Percentiles rank a stretch among this genome's conserved stretches.
These are phyloP conservation scores for Perca fluviatilis DNA, from an alignment of 2,113 vertebrate species.

Conservation along the genomic window DNA sequence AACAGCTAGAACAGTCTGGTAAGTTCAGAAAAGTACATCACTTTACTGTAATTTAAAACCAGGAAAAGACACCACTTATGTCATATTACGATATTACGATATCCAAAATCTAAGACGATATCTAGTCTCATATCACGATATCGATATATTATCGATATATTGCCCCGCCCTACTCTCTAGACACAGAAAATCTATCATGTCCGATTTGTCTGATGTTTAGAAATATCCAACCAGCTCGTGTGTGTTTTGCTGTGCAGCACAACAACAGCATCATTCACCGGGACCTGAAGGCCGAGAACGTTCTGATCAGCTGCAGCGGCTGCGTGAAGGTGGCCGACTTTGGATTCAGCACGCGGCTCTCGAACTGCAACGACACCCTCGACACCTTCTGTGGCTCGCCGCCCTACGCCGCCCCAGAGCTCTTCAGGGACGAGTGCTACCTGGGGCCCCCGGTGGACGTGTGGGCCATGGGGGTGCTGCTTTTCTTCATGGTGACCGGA, in stretches of 20 bases:
- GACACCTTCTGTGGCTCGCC: conserved; percentile 97
- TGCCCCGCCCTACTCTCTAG: too few species aligned
- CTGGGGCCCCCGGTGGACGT: conserved; percentile 90
- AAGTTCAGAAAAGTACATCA: too few species aligned
- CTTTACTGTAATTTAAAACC: too few species aligned
- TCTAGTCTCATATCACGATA: too few species aligned
- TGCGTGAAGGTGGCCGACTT: conserved; percentile 96
- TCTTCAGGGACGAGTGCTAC: conserved; percentile 92
- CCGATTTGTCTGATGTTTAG: not conserved
- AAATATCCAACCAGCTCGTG: not conserved
- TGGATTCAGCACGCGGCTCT: conserved; percentile 92
- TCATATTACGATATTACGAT: too few species aligned
- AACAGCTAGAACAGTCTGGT: too few species aligned
- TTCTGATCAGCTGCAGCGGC: conserved; percentile 88
- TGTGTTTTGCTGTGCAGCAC: conserved; percentile 84
- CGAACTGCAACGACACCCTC: conserved; percentile 84
- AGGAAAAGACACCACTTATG: too few species aligned
- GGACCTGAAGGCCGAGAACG: conserved; percentile 96
- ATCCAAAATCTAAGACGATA: too few species aligned
- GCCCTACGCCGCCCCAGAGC: conserved; percentile 94
- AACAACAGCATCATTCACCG: conserved; percentile 92
- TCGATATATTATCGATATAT: too few species aligned
- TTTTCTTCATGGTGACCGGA: conserved; percentile 94
- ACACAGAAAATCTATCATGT: not conserved
- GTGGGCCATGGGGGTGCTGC: conserved; percentile 94